A percentile compares a stretch with the other conserved stretches of the same genome.
Conservation (phyloP, 1,140 invertebrate genomes). For the Thaumatotibia leucotreta region DNA sequence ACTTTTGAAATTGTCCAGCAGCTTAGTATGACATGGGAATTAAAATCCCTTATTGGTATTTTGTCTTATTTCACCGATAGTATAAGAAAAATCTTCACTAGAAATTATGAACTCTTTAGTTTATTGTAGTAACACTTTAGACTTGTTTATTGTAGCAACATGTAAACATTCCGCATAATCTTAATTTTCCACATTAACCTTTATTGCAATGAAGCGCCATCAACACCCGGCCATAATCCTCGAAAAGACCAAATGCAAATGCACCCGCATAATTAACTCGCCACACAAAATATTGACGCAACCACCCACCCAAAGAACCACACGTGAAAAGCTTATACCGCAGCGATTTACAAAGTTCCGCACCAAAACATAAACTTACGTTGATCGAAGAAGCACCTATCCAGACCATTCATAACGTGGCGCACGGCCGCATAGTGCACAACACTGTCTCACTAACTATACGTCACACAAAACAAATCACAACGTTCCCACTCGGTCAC, state of each 20-base stretch:
- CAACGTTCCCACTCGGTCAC: constrained; percentile 54
- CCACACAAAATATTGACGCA: constrained; percentile 37
- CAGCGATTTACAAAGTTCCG: constrained; percentile 31
- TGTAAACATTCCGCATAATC: not conserved
- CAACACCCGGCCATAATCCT: constrained; percentile 15
- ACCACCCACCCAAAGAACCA: constrained; percentile 26
- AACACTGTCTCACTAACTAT: constrained; percentile 53
- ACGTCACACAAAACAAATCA: constrained; percentile 64
- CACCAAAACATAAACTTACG: constrained; percentile 59
- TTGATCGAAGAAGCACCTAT: constrained; percentile 74
- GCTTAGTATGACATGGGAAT: no score
- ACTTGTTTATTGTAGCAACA: not conserved
- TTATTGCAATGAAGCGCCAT: not conserved
- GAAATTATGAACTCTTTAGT: not conserved
- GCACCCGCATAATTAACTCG: constrained; percentile 16
- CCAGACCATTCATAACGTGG: constrained; percentile 73
- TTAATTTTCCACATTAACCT: not conserved
- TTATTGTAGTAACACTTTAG: not conserved
- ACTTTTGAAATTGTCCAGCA: no score
- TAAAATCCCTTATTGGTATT: not conserved
- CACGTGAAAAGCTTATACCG: constrained; percentile 33
- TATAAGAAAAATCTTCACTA: not conserved
- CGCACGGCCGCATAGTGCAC: constrained; percentile 69
- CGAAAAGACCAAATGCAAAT: constrained; percentile 19
- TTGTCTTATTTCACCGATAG: not conserved